Evolutionary conservation across 2,797 vertebrate species (phyloP).

Genomic region (Gobionotothen gibberifrons): DNA sequence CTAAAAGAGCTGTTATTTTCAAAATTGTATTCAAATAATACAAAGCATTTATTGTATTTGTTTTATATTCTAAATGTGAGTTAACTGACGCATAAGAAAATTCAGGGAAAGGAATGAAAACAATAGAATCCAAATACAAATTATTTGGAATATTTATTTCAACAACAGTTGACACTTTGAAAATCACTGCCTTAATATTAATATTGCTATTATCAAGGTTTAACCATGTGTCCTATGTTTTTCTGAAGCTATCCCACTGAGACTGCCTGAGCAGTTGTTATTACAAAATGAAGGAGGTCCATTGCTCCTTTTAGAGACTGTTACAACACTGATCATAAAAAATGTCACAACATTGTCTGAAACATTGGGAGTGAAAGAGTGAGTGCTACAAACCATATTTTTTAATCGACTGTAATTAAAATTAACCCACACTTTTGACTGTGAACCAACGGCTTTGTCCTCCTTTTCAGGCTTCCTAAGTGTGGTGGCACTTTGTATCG

Average conservation of each 20-base stretch:
- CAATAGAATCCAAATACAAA: slow-evolving; percentile 13
- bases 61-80: not conserved
- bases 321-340: not conserved
- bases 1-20: not conserved
- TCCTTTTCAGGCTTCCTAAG: not conserved
- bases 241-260: not conserved
- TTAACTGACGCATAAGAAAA: not conserved
- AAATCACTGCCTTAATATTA: slow-evolving; percentile 1
- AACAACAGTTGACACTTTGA: not conserved
- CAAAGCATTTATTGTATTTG: not conserved
- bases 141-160: not conserved
- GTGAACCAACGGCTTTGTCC: not conserved
- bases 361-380: not conserved
- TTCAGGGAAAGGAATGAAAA: not conserved
- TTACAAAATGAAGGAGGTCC: not conserved
- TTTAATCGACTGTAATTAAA: not conserved
- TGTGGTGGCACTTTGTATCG: not conserved
- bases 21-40: slow-evolving; percentile 5
- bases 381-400: not conserved
- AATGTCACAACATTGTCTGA: not conserved
- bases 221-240: not conserved
- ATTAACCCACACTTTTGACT: not conserved
- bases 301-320: not conserved
- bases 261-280: too few relatives aligned
- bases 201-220: not conserved